Conservation (phyloP, 2,888 invertebrate genomes). For the Priocnemis perturbator region DNA sequence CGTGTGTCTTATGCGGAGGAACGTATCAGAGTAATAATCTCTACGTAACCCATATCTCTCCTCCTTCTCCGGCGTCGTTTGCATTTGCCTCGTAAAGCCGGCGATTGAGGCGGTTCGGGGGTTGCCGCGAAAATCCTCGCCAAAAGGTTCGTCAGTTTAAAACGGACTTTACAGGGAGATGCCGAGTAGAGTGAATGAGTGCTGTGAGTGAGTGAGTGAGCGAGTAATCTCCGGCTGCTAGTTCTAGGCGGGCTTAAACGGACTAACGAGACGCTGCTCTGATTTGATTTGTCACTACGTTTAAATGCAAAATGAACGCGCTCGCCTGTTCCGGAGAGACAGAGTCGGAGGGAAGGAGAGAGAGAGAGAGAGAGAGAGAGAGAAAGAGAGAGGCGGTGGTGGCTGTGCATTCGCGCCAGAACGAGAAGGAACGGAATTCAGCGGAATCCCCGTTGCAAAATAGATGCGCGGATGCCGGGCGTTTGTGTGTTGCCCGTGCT, state of each 20-base stretch:
- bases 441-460: conserved; percentile 46
- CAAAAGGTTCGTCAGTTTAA: conserved; percentile 24
- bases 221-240: too few relatives aligned
- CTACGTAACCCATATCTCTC: too few relatives aligned
- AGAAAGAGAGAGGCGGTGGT: background rate
- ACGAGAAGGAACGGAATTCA: conserved; percentile 44
- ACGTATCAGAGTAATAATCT: too few relatives aligned
- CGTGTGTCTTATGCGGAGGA: too few relatives aligned
- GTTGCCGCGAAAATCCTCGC: conserved; percentile 21
- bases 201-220: too few relatives aligned
- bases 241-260: too few relatives aligned
- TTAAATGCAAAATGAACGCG: conserved; percentile 57
- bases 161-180: conserved; percentile 23
- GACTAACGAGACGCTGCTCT: conserved; percentile 42
- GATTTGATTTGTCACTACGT: conserved; percentile 66
- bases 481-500: too few relatives aligned
- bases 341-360: background rate
- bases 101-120: conserved; percentile 40
- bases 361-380: background rate
- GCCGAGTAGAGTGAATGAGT: background rate
- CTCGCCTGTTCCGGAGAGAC: background rate
- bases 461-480: too few relatives aligned
- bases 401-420: background rate
- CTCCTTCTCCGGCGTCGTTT: too few relatives aligned
- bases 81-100: background rate